Percentiles rank a stretch among this genome's conserved stretches.
Evolutionary conservation across 2,113 vertebrate genomes (phyloP).

Genomic region (Myrmophylax atrothorax): DNA sequence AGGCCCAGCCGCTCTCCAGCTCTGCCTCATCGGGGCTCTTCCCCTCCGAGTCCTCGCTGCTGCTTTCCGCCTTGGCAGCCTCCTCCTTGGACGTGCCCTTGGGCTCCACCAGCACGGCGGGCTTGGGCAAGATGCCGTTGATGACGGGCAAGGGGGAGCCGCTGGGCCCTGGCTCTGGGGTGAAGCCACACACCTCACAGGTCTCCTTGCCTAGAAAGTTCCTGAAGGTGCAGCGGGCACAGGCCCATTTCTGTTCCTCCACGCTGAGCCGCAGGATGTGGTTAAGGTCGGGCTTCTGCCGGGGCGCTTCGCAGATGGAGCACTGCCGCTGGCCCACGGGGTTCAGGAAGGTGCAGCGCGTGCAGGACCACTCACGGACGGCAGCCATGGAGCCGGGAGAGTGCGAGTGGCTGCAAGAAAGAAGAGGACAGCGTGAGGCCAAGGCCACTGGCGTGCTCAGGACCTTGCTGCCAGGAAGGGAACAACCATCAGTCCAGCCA

Average conservation of each 20-base stretch:
- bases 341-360: conserved; percentile 95
- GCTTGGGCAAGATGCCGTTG: conserved; percentile 76
- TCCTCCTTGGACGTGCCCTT: conserved; percentile 71
- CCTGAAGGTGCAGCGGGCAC: conserved; percentile 92
- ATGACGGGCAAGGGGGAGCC: conserved; percentile 61
- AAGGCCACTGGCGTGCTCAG: neutral
- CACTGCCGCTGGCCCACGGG: conserved; percentile 88
- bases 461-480: neutral
- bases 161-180: conserved; percentile 48
- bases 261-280: conserved; percentile 93
- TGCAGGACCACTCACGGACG: conserved; percentile 92
- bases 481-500: neutral
- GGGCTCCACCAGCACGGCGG: conserved; percentile 74
- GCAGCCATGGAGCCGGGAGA: conserved; percentile 92
- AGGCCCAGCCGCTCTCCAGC: conserved; percentile 83
- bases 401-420: conserved; percentile 86
- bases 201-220: conserved; percentile 88
- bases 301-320: conserved; percentile 96
- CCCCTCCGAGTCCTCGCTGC: conserved; percentile 35
- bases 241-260: conserved; percentile 92
- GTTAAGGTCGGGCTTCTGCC: conserved; percentile 94
- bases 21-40: conserved; percentile 69
- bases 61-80: conserved; percentile 27
- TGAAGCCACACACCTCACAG: conserved; percentile 88
- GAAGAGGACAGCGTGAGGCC: neutral